phyloP scores from a whole-genome alignment of 2,113 vertebrate genomes.

The Nothoprocta perdicaria region DNA sequence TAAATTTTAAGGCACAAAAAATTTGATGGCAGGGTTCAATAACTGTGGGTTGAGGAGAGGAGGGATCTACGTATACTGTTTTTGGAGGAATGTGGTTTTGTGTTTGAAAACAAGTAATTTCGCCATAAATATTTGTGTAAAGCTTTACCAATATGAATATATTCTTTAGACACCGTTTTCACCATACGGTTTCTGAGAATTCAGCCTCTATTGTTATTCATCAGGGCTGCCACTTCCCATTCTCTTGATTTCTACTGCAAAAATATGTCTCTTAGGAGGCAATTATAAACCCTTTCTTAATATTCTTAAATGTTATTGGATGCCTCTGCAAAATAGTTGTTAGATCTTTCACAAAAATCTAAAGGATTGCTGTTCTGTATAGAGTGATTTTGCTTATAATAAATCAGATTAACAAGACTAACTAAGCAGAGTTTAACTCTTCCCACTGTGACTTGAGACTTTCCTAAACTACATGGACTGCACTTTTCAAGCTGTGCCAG shows the following conservation, averaged over 20 bases:
- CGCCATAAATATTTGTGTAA: neutral
- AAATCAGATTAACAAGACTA: constrained; percentile 72
- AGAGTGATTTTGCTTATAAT: constrained; percentile 29
- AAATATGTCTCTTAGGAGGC: constrained; percentile 46
- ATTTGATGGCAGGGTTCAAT: neutral
- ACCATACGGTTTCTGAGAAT: neutral
- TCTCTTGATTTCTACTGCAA: neutral
- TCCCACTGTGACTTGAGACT: constrained; percentile 57
- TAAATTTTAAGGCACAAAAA: neutral
- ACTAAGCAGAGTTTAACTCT: constrained; percentile 40
- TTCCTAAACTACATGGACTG: neutral
- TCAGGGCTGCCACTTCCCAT: neutral
- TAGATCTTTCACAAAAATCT: constrained; percentile 20
- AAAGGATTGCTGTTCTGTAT: constrained; percentile 5
- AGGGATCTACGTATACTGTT: neutral
- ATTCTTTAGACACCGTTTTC: neutral
- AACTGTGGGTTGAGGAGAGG: neutral
- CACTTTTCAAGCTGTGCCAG: constrained; percentile 65
- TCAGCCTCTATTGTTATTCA: constrained; percentile 17
- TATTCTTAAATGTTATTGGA: constrained; percentile 24
- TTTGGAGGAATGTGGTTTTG: neutral
- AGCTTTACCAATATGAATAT: neutral
- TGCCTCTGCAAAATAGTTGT: constrained; percentile 38
- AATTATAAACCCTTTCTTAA: constrained; percentile 38
- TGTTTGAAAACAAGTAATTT: neutral